Percentiles rank a stretch among this genome's conserved stretches.
Conservation (phyloP, 2,797 vertebrate species). For the Hyperoplus immaculatus region DNA sequence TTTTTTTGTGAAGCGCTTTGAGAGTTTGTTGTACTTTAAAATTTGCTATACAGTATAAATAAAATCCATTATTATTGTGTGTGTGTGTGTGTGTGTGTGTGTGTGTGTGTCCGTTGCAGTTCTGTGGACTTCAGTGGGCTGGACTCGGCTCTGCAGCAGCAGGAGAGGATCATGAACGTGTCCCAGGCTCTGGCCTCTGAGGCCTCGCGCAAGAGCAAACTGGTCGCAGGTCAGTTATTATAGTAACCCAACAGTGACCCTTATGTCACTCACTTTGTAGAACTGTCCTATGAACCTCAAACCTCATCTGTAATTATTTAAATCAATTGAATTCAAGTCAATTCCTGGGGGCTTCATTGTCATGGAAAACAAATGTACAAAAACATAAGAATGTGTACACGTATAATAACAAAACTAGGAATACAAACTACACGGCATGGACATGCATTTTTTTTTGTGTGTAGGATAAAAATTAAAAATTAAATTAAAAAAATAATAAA, state of each 20-base stretch:
- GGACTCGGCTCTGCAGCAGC: slow-evolving; percentile 90
- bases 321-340: neutral
- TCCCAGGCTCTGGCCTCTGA: slow-evolving; percentile 93
- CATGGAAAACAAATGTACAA: neutral
- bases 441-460: no score
- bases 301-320: neutral
- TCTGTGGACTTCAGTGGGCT: slow-evolving; percentile 88
- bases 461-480: no score
- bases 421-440: no score
- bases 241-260: neutral
- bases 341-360: no score
- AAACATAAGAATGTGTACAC: neutral
- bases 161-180: slow-evolving; percentile 94
- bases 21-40: no score
- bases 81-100: no score
- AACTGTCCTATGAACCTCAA: neutral
- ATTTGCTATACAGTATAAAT: no score
- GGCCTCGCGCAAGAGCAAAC: slow-evolving; percentile 94
- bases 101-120: slow-evolving; percentile 75
- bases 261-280: neutral
- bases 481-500: no score
- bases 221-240: slow-evolving; percentile 90
- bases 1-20: no score
- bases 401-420: no score
- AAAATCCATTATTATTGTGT: no score